Evolutionary conservation across 2,113 vertebrate species (phyloP).

Genomic region (Eira barbara): DNA sequence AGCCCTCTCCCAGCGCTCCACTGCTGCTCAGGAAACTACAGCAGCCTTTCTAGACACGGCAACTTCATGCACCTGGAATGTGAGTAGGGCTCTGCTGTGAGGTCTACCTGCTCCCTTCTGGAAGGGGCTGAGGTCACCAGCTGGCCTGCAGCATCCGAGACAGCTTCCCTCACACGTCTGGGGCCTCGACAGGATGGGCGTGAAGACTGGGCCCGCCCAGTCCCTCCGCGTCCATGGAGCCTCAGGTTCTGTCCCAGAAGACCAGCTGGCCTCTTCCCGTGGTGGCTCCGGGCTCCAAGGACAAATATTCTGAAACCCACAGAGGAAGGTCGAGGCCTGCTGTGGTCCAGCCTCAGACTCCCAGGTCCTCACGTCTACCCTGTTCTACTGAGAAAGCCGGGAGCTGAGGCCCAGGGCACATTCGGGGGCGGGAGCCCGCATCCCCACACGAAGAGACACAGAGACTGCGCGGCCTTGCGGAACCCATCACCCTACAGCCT

Average conservation of each 20-base stretch:
- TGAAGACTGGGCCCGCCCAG: not conserved
- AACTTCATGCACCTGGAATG: rapidly evolving
- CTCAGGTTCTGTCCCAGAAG: not conserved
- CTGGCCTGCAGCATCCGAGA: not conserved
- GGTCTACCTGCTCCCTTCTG: not conserved
- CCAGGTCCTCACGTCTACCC: too few relatives aligned
- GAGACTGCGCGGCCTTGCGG: not conserved
- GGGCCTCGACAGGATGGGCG: rapidly evolving
- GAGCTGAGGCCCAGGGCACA: not conserved
- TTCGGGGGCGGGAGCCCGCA: rapidly evolving
- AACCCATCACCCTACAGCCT: not conserved
- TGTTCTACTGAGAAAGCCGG: too few relatives aligned
- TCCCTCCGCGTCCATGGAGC: rapidly evolving
- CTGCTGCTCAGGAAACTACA: not conserved
- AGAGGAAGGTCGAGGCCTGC: too few relatives aligned
- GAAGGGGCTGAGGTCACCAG: not conserved
- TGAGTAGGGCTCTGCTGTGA: not conserved
- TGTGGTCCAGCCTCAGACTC: too few relatives aligned
- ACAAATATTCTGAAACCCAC: not conserved
- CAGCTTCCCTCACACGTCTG: not conserved
- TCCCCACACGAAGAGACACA: not conserved
- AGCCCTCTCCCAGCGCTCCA: not conserved
- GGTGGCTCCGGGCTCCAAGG: not conserved
- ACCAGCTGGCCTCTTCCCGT: not conserved
- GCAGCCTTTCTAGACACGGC: too few relatives aligned